Evolutionary conservation across 2,797 vertebrate genomes (phyloP).

Genomic region (Anguilla anguilla): DNA sequence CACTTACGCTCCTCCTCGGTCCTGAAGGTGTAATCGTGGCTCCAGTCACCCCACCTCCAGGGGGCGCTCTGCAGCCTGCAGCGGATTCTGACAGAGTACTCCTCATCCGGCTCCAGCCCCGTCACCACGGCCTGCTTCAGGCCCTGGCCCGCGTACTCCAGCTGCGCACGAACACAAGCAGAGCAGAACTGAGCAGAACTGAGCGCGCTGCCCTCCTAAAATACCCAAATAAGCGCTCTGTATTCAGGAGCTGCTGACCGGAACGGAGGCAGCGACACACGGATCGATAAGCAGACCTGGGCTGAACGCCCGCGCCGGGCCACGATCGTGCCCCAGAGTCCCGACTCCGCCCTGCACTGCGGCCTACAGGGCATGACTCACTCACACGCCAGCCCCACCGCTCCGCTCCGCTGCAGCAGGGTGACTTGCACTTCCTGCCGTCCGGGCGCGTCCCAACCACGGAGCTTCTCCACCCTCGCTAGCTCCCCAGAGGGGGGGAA

Average conservation of each 20-base stretch:
- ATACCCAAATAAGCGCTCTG: too few species aligned
- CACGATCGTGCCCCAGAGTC: too few species aligned
- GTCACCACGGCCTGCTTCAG: slow-evolving; percentile 39
- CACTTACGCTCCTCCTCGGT: slow-evolving; percentile 66
- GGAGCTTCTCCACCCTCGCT: too few species aligned
- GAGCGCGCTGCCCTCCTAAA: too few species aligned
- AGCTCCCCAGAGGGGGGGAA: too few species aligned
- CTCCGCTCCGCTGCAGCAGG: too few species aligned
- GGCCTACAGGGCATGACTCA: too few species aligned
- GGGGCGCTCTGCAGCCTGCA: slow-evolving; percentile 57
- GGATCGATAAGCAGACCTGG: background rate
- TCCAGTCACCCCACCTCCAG: slow-evolving; percentile 72
- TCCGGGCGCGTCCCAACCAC: too few species aligned
- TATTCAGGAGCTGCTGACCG: background rate
- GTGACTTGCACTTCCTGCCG: too few species aligned
- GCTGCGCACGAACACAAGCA: slow-evolving; percentile 34
- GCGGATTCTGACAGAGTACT: slow-evolving; percentile 43
- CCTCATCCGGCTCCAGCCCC: slow-evolving; percentile 55
- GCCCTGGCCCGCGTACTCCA: slow-evolving; percentile 37
- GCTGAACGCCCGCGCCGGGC: background rate
- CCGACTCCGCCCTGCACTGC: too few species aligned
- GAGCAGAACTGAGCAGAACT: background rate
- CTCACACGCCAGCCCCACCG: too few species aligned
- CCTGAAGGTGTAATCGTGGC: slow-evolving; percentile 33
- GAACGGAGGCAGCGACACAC: background rate